Conservation (phyloP, 2,113 vertebrate genomes). For the Etia nguti region DNA sequence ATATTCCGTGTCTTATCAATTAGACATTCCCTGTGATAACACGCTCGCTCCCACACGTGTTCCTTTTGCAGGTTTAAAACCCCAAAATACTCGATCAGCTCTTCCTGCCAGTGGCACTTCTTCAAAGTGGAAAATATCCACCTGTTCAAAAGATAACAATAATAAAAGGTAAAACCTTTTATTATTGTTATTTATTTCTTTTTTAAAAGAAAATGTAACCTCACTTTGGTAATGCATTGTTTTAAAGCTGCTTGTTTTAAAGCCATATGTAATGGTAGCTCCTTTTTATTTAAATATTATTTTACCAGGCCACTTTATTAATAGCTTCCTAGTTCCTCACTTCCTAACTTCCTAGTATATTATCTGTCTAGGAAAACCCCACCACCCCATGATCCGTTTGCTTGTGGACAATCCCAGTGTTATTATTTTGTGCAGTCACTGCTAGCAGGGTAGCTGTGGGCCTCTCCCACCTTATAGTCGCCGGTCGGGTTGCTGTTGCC, state of each 20-base stretch:
- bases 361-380: background rate
- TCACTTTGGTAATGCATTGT: background rate
- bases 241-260: background rate
- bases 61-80: background rate
- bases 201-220: background rate
- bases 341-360: background rate
- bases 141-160: background rate
- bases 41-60: background rate
- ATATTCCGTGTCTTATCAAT: conserved; percentile 19
- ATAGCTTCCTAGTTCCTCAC: background rate
- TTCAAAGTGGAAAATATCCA: background rate
- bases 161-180: background rate
- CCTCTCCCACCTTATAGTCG: background rate
- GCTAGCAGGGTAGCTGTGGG: background rate
- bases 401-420: background rate
- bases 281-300: background rate
- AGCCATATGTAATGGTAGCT: background rate
- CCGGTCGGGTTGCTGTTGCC: background rate
- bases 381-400: background rate
- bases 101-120: background rate
- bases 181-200: background rate
- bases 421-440: background rate
- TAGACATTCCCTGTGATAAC: conserved; percentile 8
- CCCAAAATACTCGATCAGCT: background rate
- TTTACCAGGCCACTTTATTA: background rate